Evolutionary conservation across 1,140 invertebrate species (phyloP).

Genomic region (Trichogramma pretiosum): DNA sequence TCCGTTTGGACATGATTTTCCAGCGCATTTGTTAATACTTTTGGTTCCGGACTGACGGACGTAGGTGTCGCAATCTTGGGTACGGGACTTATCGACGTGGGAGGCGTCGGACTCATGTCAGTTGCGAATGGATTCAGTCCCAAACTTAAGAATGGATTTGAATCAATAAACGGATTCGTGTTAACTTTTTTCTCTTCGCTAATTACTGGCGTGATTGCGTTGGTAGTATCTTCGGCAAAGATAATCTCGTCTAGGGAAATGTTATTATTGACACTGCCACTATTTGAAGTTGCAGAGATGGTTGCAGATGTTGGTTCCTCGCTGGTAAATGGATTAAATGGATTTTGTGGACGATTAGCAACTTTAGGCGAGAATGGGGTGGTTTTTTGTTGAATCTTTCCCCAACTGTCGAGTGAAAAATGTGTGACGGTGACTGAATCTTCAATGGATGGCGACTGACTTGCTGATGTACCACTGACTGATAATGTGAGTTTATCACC

Average conservation of each 20-base stretch:
- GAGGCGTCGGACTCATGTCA: constrained; percentile 7
- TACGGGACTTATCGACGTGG: background rate
- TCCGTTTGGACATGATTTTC: background rate
- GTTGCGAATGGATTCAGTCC: constrained; percentile 40
- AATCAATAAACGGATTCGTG: constrained; percentile 50
- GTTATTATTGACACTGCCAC: background rate
- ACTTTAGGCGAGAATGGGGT: constrained; percentile 38
- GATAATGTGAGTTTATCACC: constrained; percentile 67
- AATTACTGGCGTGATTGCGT: constrained; percentile 15
- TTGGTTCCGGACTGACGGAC: background rate
- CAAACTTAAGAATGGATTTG: constrained; percentile 46
- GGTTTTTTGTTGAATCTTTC: constrained; percentile 41
- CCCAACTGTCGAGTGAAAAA: constrained; percentile 43
- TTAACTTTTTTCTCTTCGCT: constrained; percentile 37
- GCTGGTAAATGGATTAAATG: constrained; percentile 41
- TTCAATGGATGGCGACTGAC: constrained; percentile 30
- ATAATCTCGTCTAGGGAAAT: constrained; percentile 17
- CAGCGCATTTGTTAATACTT: background rate
- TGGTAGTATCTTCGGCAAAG: constrained; percentile 13
- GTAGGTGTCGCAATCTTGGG: background rate
- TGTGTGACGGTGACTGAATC: constrained; percentile 44
- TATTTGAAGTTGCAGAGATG: no score
- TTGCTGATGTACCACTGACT: constrained; percentile 42
- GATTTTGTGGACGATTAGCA: constrained; percentile 39
- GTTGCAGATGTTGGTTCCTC: constrained; percentile 3